Evolutionary conservation across 2,888 invertebrate species (phyloP), one percentile per base, ranked within the genome.

Genomic region (Linnaemya vulpina): DNA sequence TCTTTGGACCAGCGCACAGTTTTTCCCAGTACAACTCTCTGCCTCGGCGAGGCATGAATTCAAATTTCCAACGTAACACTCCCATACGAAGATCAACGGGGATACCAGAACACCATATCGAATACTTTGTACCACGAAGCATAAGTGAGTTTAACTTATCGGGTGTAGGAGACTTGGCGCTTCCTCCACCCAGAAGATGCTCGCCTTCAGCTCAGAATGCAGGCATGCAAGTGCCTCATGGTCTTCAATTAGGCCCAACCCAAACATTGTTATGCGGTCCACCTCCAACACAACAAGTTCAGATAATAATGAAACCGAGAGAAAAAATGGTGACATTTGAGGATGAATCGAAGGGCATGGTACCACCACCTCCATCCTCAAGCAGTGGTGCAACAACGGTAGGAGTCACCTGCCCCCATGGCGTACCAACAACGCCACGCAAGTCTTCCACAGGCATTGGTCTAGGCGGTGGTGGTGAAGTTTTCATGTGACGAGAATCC

Each of bases 281-380:
- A 67, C 89, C 90, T 22, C 89, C 91, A 1, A 89, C 91, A 1
- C 91, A 90, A 73, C 87, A 93, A 90, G 86, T 91, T 70, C 90
- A 92, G 35, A 89, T 92, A 7, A 91, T 92, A 3, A 94, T 94
- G 86, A 94, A 94, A 87, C 94, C 94, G 80, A 93, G 95, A 68
- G 96, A 96, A 91, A 96, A 96, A 91, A 95, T 96, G 95, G 96
- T 96, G 51, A 96, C 96, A 5, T 96, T 96, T 89, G 96, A 96
- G 90, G 96, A 96, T 90, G 96, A 96, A 84, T 91, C 92, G 22
- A 92, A 92, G 75, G 87, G 79, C 11, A 46, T 84, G 76, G 51
- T 77, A 65, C 63, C 78, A 35, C 67, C 70, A n/a, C 84, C 86
- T 40, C 84, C 87, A 13, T 86, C 88, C 1, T 87, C 87, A 22